Evolutionary conservation across 2,113 vertebrate species (phyloP).

Genomic region (Zosterops hypoxanthus): DNA sequence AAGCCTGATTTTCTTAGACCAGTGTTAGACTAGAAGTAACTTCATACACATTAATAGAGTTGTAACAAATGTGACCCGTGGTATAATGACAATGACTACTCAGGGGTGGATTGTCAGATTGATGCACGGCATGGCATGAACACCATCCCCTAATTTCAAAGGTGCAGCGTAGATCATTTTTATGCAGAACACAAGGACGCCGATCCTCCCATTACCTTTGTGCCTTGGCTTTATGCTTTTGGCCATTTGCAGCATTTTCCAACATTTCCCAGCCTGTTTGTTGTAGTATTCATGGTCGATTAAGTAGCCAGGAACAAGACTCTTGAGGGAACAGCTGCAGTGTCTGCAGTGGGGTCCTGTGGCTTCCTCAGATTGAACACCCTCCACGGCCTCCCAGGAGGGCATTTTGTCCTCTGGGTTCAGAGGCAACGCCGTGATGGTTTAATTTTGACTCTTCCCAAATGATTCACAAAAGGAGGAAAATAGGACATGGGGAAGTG

Average conservation of each 20-base stretch:
- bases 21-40: slow-evolving; percentile 37
- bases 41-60: slow-evolving; percentile 63
- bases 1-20: slow-evolving; percentile 51
- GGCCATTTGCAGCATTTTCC: slow-evolving; percentile 19
- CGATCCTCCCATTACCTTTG: background rate
- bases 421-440: background rate
- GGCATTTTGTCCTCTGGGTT: background rate
- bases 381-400: background rate
- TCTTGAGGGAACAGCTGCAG: background rate
- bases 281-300: background rate
- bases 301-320: background rate
- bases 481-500: background rate
- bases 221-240: slow-evolving; percentile 2
- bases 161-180: background rate
- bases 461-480: background rate
- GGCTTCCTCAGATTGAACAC: background rate
- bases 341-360: background rate
- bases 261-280: slow-evolving; percentile 1
- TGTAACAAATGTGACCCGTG: slow-evolving; percentile 42
- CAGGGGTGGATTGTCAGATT: slow-evolving; percentile 50
- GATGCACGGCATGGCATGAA: slow-evolving; percentile 31
- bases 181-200: background rate
- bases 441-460: slow-evolving; percentile 6
- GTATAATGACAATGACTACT: slow-evolving; percentile 55
- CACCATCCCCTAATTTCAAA: slow-evolving; percentile 43